Evolutionary conservation across 2,113 vertebrate species (phyloP).

Genomic region (Uropsilus gracilis): DNA sequence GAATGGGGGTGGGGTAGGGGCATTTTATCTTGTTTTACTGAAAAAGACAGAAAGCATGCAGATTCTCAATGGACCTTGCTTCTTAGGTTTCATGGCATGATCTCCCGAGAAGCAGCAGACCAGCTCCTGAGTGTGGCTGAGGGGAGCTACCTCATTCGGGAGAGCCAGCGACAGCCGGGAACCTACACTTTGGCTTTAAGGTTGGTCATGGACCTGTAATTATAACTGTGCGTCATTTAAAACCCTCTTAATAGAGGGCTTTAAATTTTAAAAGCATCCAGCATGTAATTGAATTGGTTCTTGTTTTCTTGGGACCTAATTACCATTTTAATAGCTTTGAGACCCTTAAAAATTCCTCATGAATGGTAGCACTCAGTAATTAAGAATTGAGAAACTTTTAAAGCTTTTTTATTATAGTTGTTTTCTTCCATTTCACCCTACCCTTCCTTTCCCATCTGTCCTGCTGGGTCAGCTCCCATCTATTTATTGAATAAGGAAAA

Average conservation of each 20-base stretch:
- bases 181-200: slow-evolving; percentile 98
- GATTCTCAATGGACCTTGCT: slow-evolving; percentile 75
- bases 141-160: slow-evolving; percentile 98
- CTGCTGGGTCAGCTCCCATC: background rate
- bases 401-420: slow-evolving; percentile 39
- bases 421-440: slow-evolving; percentile 54
- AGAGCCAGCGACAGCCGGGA: slow-evolving; percentile 98
- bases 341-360: slow-evolving; percentile 54
- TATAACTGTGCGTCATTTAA: slow-evolving; percentile 76
- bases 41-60: background rate
- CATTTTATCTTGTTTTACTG: slow-evolving; percentile 47
- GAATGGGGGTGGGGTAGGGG: background rate
- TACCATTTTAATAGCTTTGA: slow-evolving; percentile 76
- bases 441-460: slow-evolving; percentile 46
- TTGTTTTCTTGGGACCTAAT: slow-evolving; percentile 71
- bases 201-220: slow-evolving; percentile 85
- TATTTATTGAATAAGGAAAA: slow-evolving; percentile 56
- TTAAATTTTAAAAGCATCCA: slow-evolving; percentile 69
- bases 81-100: slow-evolving; percentile 97
- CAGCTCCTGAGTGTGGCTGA: slow-evolving; percentile 96
- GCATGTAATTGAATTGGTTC: slow-evolving; percentile 76
- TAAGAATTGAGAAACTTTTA: slow-evolving; percentile 48
- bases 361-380: slow-evolving; percentile 60
- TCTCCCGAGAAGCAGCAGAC: slow-evolving; percentile 97
- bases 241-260: slow-evolving; percentile 61